phyloP scores from a whole-genome alignment of 2,113 vertebrate species.

The Urocynchramus pylzowi region DNA sequence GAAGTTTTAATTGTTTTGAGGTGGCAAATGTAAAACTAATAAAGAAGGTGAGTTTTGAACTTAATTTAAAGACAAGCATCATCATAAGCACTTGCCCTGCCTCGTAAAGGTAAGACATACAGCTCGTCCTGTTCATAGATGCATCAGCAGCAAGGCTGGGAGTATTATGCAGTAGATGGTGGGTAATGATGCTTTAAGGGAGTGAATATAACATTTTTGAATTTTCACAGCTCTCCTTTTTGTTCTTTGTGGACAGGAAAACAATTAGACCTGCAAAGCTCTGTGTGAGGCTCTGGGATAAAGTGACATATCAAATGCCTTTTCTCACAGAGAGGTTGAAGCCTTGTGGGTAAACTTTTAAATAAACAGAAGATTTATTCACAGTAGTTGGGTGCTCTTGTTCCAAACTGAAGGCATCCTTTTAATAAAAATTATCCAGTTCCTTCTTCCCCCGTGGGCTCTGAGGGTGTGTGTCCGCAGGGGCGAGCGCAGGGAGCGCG shows the following conservation, averaged over 20 bases:
- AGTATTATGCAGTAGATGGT: not conserved
- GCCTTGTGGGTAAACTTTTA: slow-evolving; percentile 18
- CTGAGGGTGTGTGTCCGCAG: not conserved
- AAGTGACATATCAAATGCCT: not conserved
- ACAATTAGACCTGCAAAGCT: slow-evolving; percentile 26
- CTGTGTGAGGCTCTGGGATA: not conserved
- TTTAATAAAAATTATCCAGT: slow-evolving; percentile 56
- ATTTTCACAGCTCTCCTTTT: slow-evolving; percentile 23
- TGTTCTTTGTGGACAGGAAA: not conserved
- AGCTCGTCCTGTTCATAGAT: not conserved
- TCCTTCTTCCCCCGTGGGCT: not conserved
- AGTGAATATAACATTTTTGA: slow-evolving; percentile 9
- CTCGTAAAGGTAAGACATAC: not conserved
- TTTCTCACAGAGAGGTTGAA: slow-evolving; percentile 3
- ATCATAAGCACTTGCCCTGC: not conserved
- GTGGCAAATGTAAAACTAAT: not conserved
- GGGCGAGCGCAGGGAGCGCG: not conserved
- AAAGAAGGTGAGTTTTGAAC: not conserved
- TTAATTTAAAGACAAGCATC: slow-evolving; percentile 8
- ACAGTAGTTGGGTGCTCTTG: slow-evolving; percentile 27
- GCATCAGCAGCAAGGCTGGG: not conserved
- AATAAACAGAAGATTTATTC: slow-evolving; percentile 63
- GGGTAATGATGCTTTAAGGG: slow-evolving; percentile 34
- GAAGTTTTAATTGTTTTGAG: not conserved
- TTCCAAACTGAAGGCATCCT: slow-evolving; percentile 43